A percentile compares a stretch with the other conserved stretches of the same genome.
Conservation (phyloP, 2,888 invertebrate genomes). For the Hydropsyche betteni region DNA sequence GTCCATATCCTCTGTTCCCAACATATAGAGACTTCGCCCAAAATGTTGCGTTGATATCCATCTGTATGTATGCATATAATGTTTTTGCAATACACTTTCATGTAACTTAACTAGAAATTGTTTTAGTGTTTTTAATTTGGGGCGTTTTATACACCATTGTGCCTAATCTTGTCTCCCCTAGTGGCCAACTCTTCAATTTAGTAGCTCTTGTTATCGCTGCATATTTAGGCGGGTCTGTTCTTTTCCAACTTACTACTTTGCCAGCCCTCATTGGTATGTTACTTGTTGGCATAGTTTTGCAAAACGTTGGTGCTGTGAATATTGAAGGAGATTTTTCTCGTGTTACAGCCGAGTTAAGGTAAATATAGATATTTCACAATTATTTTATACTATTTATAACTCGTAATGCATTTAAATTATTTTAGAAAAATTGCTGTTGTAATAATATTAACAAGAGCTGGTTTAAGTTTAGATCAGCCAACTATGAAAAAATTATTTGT, state of each 20-base stretch:
- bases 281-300: slow-evolving; percentile 76
- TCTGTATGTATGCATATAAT: slow-evolving; percentile 64
- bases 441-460: slow-evolving; percentile 91
- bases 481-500: slow-evolving; percentile 85
- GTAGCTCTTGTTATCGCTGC: slow-evolving; percentile 79
- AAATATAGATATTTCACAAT: slow-evolving; percentile 27
- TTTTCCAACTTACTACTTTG: slow-evolving; percentile 78
- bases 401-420: slow-evolving; percentile 52
- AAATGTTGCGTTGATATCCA: slow-evolving; percentile 74
- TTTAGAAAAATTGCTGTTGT: slow-evolving; percentile 89
- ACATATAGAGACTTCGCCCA: slow-evolving; percentile 84
- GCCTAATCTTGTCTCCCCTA: slow-evolving; percentile 81
- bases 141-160: slow-evolving; percentile 79
- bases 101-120: not conserved
- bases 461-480: slow-evolving; percentile 88
- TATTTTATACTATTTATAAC: not conserved
- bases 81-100: not conserved
- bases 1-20: slow-evolving; percentile 86
- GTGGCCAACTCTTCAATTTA: slow-evolving; percentile 83
- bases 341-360: slow-evolving; percentile 79
- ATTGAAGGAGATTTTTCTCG: slow-evolving; percentile 73
- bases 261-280: slow-evolving; percentile 90
- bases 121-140: slow-evolving; percentile 75
- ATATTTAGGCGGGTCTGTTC: slow-evolving; percentile 84
- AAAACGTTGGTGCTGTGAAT: slow-evolving; percentile 78